Evolutionary conservation across 2,888 invertebrate species (phyloP).

Genomic region (Zygogramma bicolorata): DNA sequence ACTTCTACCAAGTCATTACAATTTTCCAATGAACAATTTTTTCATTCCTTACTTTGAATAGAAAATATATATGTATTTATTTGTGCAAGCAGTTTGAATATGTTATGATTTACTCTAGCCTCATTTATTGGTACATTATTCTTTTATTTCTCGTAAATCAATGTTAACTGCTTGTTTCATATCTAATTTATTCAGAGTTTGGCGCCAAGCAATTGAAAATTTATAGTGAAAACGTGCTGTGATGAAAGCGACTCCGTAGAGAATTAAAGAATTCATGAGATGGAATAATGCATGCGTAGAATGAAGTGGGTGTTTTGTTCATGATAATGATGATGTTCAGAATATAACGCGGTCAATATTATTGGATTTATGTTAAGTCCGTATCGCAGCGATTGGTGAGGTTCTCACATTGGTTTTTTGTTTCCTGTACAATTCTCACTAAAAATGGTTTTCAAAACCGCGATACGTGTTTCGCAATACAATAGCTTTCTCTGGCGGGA

Average conservation of each 20-base stretch:
- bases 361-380: neutral
- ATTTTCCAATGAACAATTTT: no score
- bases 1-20: no score
- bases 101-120: slow-evolving; percentile 6
- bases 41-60: no score
- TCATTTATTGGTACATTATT: slow-evolving; percentile 9
- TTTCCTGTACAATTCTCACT: no score
- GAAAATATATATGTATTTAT: no score
- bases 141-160: slow-evolving; percentile 6
- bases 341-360: neutral
- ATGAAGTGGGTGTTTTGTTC: neutral
- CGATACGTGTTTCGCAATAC: no score
- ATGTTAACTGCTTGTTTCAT: slow-evolving; percentile 9
- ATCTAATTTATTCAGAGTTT: slow-evolving; percentile 16
- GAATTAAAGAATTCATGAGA: neutral
- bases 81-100: neutral
- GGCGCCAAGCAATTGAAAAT: slow-evolving; percentile 9
- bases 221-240: neutral
- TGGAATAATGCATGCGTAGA: neutral
- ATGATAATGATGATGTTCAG: neutral
- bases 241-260: neutral
- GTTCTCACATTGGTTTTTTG: no score
- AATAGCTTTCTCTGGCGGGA: no score
- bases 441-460: no score
- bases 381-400: no score